Conservation (phyloP, 2,888 invertebrate genomes). For the Tachystola acroxantha region DNA sequence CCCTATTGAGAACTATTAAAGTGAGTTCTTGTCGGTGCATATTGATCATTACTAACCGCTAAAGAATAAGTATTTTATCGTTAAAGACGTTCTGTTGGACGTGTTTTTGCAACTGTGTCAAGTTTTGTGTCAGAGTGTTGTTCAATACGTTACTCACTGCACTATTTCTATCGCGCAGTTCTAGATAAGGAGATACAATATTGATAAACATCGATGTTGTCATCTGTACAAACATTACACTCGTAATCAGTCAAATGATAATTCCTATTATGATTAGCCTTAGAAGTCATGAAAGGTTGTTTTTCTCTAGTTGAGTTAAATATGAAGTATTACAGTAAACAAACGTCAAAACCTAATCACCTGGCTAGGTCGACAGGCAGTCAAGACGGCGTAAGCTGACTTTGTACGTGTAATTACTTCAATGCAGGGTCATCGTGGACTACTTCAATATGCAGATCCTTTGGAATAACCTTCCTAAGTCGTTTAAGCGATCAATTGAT, state of each 20-base stretch:
- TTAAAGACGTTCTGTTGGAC: slow-evolving; percentile 13
- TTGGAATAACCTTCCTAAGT: slow-evolving; percentile 2
- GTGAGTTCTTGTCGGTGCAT: slow-evolving; percentile 18
- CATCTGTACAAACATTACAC: slow-evolving; percentile 7
- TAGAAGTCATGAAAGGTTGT: too few relatives aligned
- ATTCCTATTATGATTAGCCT: too few relatives aligned
- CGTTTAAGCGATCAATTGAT: slow-evolving; percentile 3
- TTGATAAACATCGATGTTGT: slow-evolving; percentile 1
- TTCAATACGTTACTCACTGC: neutral
- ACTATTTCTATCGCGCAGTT: neutral
- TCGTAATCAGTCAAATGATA: slow-evolving; percentile 2
- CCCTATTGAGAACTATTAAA: slow-evolving; percentile 30
- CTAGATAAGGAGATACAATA: neutral
- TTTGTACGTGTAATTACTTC: slow-evolving; percentile 7
- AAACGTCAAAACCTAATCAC: neutral
- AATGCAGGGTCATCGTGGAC: slow-evolving; percentile 12
- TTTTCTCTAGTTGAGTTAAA: too few relatives aligned
- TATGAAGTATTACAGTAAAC: too few relatives aligned
- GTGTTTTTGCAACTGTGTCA: slow-evolving; percentile 19
- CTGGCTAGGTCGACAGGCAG: neutral
- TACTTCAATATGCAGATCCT: slow-evolving; percentile 7
- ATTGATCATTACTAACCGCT: slow-evolving; percentile 28
- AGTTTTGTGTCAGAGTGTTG: slow-evolving; percentile 5
- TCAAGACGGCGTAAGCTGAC: neutral
- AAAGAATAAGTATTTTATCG: slow-evolving; percentile 11